These are phyloP conservation scores for Cyclina sinensis DNA, from an alignment of 1,140 invertebrate genomes.

Conservation along the genomic window DNA sequence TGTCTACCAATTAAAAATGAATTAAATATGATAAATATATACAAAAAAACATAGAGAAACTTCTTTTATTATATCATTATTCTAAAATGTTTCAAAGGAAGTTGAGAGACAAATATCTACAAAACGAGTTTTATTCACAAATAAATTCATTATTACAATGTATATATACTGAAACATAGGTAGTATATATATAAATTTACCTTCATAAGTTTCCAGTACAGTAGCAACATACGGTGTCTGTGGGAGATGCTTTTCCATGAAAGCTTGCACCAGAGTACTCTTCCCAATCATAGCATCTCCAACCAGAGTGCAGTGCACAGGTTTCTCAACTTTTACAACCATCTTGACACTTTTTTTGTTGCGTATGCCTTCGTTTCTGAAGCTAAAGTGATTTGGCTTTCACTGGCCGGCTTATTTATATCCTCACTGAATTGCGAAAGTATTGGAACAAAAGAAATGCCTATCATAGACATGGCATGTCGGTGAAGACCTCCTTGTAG, in stretches of 20 bases:
- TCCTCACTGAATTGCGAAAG: background rate
- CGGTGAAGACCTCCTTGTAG: background rate
- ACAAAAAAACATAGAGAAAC: too few species aligned
- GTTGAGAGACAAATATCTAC: too few species aligned
- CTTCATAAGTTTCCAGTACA: slow-evolving; percentile 56
- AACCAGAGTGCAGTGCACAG: slow-evolving; percentile 56
- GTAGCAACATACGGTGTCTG: slow-evolving; percentile 62
- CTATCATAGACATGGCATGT: slow-evolving; percentile 37
- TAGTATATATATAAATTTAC: slow-evolving; percentile 14
- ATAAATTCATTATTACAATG: too few species aligned
- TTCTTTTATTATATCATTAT: too few species aligned
- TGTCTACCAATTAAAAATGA: too few species aligned
- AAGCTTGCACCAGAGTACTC: slow-evolving; percentile 56
- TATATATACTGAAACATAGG: background rate
- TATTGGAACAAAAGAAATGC: slow-evolving; percentile 52
- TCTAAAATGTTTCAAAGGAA: too few species aligned
- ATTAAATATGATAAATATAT: too few species aligned
- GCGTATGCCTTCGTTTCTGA: background rate
- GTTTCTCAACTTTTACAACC: slow-evolving; percentile 65
- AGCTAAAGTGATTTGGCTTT: background rate
- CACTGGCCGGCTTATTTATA: slow-evolving; percentile 4
- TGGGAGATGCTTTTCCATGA: slow-evolving; percentile 61
- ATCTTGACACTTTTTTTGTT: background rate
- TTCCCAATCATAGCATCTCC: slow-evolving; percentile 69
- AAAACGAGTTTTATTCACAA: too few species aligned